These are phyloP conservation scores for Perca fluviatilis DNA, from an alignment of 2,113 vertebrate species.

Conservation along the genomic window DNA sequence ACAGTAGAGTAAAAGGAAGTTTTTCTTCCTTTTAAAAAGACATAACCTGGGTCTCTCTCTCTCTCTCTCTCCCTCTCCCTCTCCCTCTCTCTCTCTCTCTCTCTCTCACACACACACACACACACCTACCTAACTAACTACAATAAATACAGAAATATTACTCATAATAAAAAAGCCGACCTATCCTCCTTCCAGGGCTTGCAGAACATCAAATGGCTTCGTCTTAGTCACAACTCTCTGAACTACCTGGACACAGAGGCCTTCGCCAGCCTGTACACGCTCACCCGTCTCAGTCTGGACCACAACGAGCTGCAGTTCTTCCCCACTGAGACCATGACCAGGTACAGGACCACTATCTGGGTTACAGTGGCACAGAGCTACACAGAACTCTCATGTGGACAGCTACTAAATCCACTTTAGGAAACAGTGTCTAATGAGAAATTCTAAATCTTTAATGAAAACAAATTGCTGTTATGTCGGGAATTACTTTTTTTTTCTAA, in stretches of 20 bases:
- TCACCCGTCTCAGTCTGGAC: conserved; percentile 91
- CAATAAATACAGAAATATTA: too few species aligned
- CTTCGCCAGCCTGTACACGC: conserved; percentile 89
- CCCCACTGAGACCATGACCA: conserved; percentile 89
- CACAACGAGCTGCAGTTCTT: conserved; percentile 95
- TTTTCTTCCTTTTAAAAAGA: too few species aligned
- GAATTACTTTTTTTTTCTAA: too few species aligned
- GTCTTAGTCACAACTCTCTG: conserved; percentile 92
- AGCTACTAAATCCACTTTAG: neutral
- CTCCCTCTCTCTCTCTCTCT: too few species aligned
- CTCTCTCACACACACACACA: too few species aligned
- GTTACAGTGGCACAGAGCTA: neutral
- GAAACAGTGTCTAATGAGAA: neutral
- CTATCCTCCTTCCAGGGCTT: conserved; percentile 87
- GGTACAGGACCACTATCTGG: conserved; percentile 57
- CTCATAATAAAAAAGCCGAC: neutral
- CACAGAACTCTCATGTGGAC: neutral
- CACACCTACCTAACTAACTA: too few species aligned
- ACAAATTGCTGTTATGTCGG: too few species aligned
- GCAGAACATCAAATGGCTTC: conserved; percentile 90
- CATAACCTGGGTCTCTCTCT: too few species aligned
- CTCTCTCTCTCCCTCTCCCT: too few species aligned
- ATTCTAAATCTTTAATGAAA: neutral
- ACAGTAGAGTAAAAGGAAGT: too few species aligned
- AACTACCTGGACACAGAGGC: conserved; percentile 91